phyloP scores from a whole-genome alignment of 2,113 vertebrate species.

The Amblyopsis rosae region DNA sequence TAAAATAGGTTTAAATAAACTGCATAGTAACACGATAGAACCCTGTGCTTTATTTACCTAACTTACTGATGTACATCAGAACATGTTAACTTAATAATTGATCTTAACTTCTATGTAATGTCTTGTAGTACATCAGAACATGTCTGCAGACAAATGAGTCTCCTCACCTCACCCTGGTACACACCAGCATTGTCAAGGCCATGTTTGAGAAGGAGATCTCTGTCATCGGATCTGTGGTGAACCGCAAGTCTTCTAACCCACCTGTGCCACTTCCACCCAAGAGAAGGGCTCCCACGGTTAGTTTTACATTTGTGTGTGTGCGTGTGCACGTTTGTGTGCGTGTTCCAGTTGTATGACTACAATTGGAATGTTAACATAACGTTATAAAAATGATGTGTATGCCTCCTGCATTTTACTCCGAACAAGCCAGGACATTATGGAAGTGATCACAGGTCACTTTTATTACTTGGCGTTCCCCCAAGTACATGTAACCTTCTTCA shows the following conservation, averaged over 20 bases:
- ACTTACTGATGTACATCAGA: too few species aligned
- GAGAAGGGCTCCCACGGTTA: conserved; percentile 85
- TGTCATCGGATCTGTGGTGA: conserved; percentile 85
- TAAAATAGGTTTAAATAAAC: too few species aligned
- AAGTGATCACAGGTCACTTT: too few species aligned
- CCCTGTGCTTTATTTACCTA: too few species aligned
- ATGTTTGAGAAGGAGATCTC: conserved; percentile 93
- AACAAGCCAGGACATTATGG: too few species aligned
- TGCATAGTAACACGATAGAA: too few species aligned
- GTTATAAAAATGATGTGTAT: too few species aligned
- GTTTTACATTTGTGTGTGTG: conserved; percentile 42
- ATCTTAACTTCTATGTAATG: not conserved
- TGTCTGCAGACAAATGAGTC: conserved; percentile 86
- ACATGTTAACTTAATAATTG: conserved; percentile 16
- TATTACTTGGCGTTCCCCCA: too few species aligned
- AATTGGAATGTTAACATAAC: too few species aligned
- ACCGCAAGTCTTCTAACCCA: conserved; percentile 84
- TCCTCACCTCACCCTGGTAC: conserved; percentile 90
- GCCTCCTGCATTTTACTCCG: too few species aligned
- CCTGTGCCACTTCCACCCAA: conserved; percentile 95
- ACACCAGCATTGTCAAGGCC: conserved; percentile 83
- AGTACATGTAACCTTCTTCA: not conserved
- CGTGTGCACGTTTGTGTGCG: not conserved
- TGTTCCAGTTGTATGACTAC: not conserved
- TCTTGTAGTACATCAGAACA: conserved; percentile 85